phyloP scores from a whole-genome alignment of 2,113 vertebrate genomes.

The Sphaerodactylus townsendi region DNA sequence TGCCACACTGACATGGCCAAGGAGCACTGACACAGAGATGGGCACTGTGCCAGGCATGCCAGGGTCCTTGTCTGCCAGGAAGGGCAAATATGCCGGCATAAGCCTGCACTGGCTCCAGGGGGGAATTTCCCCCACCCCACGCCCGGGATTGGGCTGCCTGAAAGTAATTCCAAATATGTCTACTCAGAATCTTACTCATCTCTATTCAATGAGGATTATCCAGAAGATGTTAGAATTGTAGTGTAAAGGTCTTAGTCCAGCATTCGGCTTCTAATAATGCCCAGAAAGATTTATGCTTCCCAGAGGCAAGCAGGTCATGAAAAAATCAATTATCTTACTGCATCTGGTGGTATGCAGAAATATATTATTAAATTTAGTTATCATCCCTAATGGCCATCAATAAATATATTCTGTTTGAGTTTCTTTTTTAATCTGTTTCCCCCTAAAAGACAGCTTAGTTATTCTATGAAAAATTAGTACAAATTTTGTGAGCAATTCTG shows the following conservation, averaged over 20 bases:
- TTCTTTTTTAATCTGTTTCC: neutral
- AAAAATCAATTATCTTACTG: too few species aligned
- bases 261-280: neutral
- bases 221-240: neutral
- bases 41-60: too few species aligned
- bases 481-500: neutral
- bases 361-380: neutral
- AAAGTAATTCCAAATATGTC: too few species aligned
- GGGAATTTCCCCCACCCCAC: too few species aligned
- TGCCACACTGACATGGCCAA: too few species aligned
- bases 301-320: neutral
- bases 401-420: neutral
- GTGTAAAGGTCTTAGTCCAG: neutral
- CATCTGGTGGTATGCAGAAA: neutral
- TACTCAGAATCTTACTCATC: too few species aligned
- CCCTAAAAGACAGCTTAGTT: neutral
- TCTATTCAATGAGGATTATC: too few species aligned
- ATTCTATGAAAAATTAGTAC: neutral
- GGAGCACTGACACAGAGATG: too few species aligned
- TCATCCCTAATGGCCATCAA: neutral
- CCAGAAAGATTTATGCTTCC: neutral
- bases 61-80: too few species aligned
- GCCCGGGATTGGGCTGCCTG: too few species aligned
- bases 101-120: too few species aligned
- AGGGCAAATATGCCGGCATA: too few species aligned